Evolutionary conservation across 2,888 invertebrate species (phyloP).

Genomic region (Thera obeliscata): DNA sequence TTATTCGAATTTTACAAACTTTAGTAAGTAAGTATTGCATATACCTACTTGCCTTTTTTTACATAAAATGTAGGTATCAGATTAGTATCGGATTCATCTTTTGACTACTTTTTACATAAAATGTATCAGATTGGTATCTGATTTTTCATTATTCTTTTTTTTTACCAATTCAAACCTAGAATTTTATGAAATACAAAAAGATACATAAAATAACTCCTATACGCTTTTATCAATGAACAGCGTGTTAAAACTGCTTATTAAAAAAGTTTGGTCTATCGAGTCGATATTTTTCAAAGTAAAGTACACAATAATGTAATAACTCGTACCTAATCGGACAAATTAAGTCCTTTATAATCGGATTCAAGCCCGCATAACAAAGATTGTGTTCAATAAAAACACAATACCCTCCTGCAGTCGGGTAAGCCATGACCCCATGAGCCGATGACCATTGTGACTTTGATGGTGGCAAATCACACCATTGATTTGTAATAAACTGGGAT

Average conservation of each 20-base stretch:
- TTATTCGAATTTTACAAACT: no score
- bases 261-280: neutral
- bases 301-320: neutral
- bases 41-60: no score
- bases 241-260: neutral
- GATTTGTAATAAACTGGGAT: constrained; percentile 44
- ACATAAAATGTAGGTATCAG: no score
- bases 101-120: no score
- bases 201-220: no score
- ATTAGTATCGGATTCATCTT: no score
- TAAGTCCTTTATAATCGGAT: constrained; percentile 36
- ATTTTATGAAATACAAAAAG: neutral
- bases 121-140: no score
- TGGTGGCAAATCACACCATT: constrained; percentile 63
- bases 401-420: no score
- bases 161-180: no score
- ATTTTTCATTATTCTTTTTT: no score
- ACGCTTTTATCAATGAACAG: no score
- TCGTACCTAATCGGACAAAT: constrained; percentile 21
- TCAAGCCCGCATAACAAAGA: constrained; percentile 68
- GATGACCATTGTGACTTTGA: constrained; percentile 61
- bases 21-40: no score
- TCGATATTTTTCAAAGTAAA: constrained; percentile 2
- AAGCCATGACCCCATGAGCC: constrained; percentile 64
- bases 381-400: constrained; percentile 68